Evolutionary conservation across 2,113 vertebrate genomes (phyloP).

Genomic region (Crotalus helleri): DNA sequence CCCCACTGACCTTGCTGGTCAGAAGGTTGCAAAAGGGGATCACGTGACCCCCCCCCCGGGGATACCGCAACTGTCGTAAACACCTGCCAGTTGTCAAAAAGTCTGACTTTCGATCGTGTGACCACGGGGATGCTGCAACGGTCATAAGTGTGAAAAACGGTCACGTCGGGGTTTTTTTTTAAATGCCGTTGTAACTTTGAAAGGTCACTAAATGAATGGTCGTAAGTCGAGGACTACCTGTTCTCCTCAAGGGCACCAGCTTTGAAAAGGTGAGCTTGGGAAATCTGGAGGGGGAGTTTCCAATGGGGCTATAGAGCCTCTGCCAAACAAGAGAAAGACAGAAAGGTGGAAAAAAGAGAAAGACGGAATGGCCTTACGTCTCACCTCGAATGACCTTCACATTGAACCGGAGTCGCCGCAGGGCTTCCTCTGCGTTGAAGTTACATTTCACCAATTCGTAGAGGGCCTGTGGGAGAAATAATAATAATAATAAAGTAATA

Average conservation of each 20-base stretch:
- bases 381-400: conserved; percentile 92
- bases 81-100: no score
- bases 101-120: no score
- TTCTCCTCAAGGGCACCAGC: neutral
- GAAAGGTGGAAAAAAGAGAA: neutral
- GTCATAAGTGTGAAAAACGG: no score
- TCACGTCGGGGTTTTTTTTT: no score
- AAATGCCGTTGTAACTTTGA: no score
- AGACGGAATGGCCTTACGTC: conserved; percentile 5
- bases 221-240: neutral
- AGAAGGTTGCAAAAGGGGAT: no score
- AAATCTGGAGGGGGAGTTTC: neutral
- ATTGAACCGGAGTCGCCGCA: conserved; percentile 86
- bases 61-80: no score
- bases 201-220: no score
- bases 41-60: no score
- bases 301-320: neutral
- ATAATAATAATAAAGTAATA: no score
- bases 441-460: conserved; percentile 94
- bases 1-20: no score
- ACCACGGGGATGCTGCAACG: no score
- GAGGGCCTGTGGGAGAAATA: conserved; percentile 75
- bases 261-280: neutral
- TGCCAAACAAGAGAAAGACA: neutral
- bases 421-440: conserved; percentile 89